Base-by-base conservation (phyloP, 2,888 invertebrate genomes). In the Euzophera pinguis region DNA sequence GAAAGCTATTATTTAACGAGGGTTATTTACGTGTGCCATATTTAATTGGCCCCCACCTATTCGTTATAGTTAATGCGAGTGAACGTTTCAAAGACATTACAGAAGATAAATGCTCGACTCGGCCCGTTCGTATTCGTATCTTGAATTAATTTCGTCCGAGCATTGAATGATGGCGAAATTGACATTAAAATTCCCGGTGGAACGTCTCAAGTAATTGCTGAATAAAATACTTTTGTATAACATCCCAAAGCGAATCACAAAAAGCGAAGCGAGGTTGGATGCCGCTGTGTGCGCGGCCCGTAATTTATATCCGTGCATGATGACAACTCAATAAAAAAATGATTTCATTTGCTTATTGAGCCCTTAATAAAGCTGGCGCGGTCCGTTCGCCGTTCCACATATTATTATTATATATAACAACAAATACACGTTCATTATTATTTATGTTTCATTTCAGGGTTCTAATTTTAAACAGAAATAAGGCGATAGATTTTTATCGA, bases 311-410 rank as follows among this genome's bases (percentile, higher is more conserved):
- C 82, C 72, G 80, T 72, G 75, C 76, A 77, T 76, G 89, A 87
- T 87, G 89, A 90, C 89, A 88, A 81, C 85, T 89, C 83, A 89
- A 89, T 89, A 90, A 90, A 88, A 87, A 90, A 89, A 88, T 87
- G 83, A 88, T 89, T 88, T 84, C 89, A 89, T 89, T 90, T 90
- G 89, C 86, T 90, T 90, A 90, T 89, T 88, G 88, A 87, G 86
- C 71, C 84, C 81, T 88, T 89, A 89, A 89, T 88, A 90, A 87
- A 78, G 83, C 80, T 78, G 79, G 79, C 71, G 71, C 73, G 71
- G 78, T 71, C 67, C 65, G 68, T 67, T 69, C 71, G 47, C 70
- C 72, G 77, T 73, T 80, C 75, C 78, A 81, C 78, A 75, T 83
- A 78, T 78, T 75, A 76, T 79, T 82, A 81, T 80, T 82, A 80